Evolutionary conservation across 2,797 vertebrate species (phyloP), one percentile per base, ranked within the genome.

Genomic region (Neosilurus hyrtlii): DNA sequence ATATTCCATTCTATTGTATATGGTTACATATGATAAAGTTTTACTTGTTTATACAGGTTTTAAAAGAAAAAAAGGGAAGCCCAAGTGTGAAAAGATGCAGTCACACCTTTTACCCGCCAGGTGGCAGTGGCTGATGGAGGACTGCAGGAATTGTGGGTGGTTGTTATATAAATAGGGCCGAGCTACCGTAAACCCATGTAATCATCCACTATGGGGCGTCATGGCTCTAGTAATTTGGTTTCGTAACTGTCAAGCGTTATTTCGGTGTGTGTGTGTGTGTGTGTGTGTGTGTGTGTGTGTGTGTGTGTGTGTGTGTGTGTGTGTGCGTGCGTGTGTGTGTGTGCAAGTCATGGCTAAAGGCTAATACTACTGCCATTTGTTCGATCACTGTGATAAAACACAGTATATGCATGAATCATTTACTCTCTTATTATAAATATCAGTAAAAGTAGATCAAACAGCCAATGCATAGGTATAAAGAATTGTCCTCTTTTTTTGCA

Each of bases 181-280:
- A 63, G 8, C 59, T 5, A 5, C n/a, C 8, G 49, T 15, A 78
- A 24, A 9, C n/a, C n/a, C 9, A 52, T 20, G 15, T 65, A 12
- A 15, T 65, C 43, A 12, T 24, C 70, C 78, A 67, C 83, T 61
- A 68, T 14, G 83, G 70, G 83, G 83, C 79, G 83, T 80, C 71
- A 52, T 37, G 63, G 22, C 37, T 12, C 20, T 57, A 74, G 15
- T 61, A 6, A 52, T 57, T 57, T 65, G 15, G 51, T 30, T 75
- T 35, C 6, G 4, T 0, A 6, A n/a, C 20, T 16, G 70, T 54
- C 16, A 54, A 15, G 51, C 16, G 51, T 73, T 71, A 20, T 51
- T 51, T 51, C 11, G 8, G 11, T 52, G 37, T 22, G 18, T 37
- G 30, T 8, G 18, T 30, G 26, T 37, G 35, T 71, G n/a, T 20